Evolutionary conservation across 2,888 invertebrate species (phyloP), one percentile per base, ranked within the genome.

Genomic region (Hofmannophila pseudospretella): DNA sequence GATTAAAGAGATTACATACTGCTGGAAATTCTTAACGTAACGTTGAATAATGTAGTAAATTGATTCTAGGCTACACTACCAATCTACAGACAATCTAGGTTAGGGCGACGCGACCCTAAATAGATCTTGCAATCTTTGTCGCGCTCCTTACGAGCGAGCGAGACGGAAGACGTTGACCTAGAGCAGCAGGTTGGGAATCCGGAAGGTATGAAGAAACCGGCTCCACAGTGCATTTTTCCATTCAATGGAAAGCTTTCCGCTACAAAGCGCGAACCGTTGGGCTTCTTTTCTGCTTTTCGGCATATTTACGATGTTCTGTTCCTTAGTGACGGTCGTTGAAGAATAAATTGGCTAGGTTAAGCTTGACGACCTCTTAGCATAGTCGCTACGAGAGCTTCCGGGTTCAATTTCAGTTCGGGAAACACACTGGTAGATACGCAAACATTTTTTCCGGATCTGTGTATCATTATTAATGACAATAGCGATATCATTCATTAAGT

Each of bases 101-200:
- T 84, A 84, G 82, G 84, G 23, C 84, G 75, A 65, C 75, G 74
- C 79, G 84, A 81, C 81, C 82, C 82, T 77, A 81, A 84, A 84
- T 76, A 72, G 71, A 64, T 69, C 59, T 62, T 58, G 60, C 70
- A 59, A 61, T 78, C 76, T 71, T 68, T 58, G 63, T 67, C 65
- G 52, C 51, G 47, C 49, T 50, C 45, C 51, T 56, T 59, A 54
- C 44, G 69, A 51, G 77, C 45, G 74, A 82, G 77, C 51, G 80
- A 64, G 82, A 82, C 51, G 45, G 58, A 47, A 47, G 51, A 47
- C 58, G 54, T 53, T 82, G 84, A 85, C 84, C 84, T 80, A 84
- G 80, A 84, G 79, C 64, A 75, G 79, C 82, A 84, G 85, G 85
- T 85, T 84, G 84, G 76, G 84, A 84, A 84, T 84, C 84, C 82